Conservation (phyloP, 1,140 invertebrate species). For the Aricia agestis region DNA sequence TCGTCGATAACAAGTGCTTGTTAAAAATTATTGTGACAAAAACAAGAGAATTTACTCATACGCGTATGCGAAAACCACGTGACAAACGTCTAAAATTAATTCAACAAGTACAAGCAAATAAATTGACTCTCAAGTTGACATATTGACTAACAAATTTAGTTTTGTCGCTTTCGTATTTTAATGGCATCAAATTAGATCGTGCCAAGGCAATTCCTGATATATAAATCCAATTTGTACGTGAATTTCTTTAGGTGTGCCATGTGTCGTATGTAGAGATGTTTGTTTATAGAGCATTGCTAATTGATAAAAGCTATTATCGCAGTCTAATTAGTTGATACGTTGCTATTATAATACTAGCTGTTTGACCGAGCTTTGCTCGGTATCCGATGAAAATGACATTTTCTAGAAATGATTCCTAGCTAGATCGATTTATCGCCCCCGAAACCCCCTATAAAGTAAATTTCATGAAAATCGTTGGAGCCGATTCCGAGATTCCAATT, state of each 20-base stretch:
- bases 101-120: conserved; percentile 1
- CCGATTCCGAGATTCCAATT: no score
- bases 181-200: conserved; percentile 42
- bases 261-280: background rate
- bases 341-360: no score
- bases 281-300: no score
- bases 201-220: conserved; percentile 35
- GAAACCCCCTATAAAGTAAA: no score
- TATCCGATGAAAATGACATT: no score
- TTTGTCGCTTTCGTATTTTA: conserved; percentile 31
- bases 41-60: background rate
- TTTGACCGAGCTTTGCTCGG: no score
- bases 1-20: no score
- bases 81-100: background rate
- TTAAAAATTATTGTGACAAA: background rate
- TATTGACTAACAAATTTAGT: conserved; percentile 25
- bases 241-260: conserved; percentile 33
- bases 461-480: no score
- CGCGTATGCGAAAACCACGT: background rate
- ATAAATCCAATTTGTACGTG: conserved; percentile 50
- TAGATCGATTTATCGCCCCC: no score
- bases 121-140: conserved; percentile 4
- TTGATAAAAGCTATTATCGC: no score
- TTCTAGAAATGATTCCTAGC: no score
- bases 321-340: no score